Base-by-base conservation (phyloP, 2,113 vertebrate genomes). In the Ailuropoda melanoleuca region DNA sequence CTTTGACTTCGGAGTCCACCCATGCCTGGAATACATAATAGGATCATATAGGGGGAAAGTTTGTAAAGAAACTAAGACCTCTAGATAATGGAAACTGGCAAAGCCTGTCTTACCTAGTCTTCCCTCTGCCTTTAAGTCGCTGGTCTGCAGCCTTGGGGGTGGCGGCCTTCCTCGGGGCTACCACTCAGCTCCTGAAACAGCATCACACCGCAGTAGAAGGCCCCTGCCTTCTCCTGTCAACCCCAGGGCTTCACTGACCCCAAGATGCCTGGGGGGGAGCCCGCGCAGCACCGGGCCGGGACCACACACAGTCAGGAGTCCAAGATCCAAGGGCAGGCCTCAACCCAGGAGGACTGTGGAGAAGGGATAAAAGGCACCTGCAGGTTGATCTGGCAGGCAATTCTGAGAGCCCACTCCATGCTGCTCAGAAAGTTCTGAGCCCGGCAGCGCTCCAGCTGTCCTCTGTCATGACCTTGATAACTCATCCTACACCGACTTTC, bases 231-330 rank as follows among this genome's bases (percentile, higher is more conserved):
- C 58, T 50, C 1, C 39, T 26, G 72, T 53, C 55, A 43, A 46
- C 21, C 21, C 66, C 66, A n/a, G 2, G 8, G 23, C n/a, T 55
- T 19, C 46, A 31, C 0, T 12, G 68, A 66, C 56, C 26, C 31
- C 6, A 4, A n/a, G 15, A 60, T 29, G 23, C 5, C 24, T 7
- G 1, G 31, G 34, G 68, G 15, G 23, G 8, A 0, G 8, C 12
- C 8, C 3, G 17, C 6, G 8, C 19, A n/a, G 29, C 48, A 10
- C n/a, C 13, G 1, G 26, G 46, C n/a, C 17, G 21, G 48, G 17
- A n/a, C 66, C 14, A 12, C 21, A 11, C n/a, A 37, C 75, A 31
- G 37, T 53, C 26, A 13, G 68, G 39, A 43, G 7, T 14, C 5
- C 70, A 58, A 8, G 6, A 62, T 4, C 34, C n/a, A 4, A 43